These are phyloP conservation scores for Spialia ferax DNA, from an alignment of 2,888 invertebrate genomes.

Conservation along the genomic window DNA sequence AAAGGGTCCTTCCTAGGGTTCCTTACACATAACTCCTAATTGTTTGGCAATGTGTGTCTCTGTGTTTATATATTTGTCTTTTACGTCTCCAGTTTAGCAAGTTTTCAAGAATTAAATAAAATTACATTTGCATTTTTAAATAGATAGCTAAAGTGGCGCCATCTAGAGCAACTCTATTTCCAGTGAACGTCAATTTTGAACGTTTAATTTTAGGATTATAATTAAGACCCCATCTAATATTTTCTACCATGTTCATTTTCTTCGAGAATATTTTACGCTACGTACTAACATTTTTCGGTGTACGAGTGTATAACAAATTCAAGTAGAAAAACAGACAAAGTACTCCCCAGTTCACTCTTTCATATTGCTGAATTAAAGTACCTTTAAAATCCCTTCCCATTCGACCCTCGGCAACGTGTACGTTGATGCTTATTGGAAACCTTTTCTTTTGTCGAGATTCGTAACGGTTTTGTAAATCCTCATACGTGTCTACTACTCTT, in stretches of 20 bases:
- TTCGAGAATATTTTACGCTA: not conserved
- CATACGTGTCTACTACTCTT: conserved; percentile 4
- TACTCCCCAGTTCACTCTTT: conserved; percentile 63
- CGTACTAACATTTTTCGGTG: not conserved
- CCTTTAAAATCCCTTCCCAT: conserved; percentile 72
- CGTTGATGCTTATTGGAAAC: conserved; percentile 69
- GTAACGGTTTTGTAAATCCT: conserved; percentile 43
- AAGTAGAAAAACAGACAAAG: not conserved
- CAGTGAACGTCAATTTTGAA: too few species aligned
- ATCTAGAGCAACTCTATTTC: too few species aligned
- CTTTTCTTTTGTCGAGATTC: conserved; percentile 65
- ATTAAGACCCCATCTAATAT: too few species aligned
- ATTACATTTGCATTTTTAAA: too few species aligned
- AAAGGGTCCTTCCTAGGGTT: not conserved
- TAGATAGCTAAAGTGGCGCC: too few species aligned
- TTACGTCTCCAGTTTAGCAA: too few species aligned
- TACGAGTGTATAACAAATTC: conserved; percentile 5
- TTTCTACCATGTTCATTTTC: too few species aligned
- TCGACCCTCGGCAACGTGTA: conserved; percentile 58
- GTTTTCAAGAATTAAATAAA: too few species aligned
- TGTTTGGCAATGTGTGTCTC: too few species aligned
- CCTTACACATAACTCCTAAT: too few species aligned
- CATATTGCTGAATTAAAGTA: conserved; percentile 73
- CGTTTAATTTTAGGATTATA: too few species aligned
- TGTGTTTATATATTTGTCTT: too few species aligned